phyloP scores from a whole-genome alignment of 1,140 invertebrate species.

The Augochlora pura region DNA sequence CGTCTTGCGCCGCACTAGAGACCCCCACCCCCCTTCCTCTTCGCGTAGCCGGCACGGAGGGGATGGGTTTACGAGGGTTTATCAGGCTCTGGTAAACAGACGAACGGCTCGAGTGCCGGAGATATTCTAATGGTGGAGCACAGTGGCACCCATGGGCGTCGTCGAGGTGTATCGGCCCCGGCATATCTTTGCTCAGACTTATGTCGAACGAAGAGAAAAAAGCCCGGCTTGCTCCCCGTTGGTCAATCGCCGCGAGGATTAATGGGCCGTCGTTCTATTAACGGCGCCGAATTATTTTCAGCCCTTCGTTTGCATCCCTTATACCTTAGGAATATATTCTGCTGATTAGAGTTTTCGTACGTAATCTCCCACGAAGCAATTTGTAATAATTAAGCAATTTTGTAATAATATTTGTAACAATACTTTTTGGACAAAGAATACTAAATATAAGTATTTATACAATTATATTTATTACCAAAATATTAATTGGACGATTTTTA shows the following conservation, averaged over 20 bases:
- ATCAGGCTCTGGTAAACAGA: conserved; percentile 71
- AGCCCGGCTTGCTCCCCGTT: conserved; percentile 56
- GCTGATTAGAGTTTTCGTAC: neutral
- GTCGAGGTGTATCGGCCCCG: conserved; percentile 72
- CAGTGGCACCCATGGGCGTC: conserved; percentile 73
- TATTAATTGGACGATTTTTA: too few relatives aligned
- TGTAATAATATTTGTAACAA: too few relatives aligned
- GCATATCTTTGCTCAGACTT: conserved; percentile 64
- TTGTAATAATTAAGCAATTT: too few relatives aligned
- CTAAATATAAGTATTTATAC: too few relatives aligned
- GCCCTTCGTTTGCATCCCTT: too few relatives aligned
- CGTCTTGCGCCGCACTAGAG: conserved; percentile 1
- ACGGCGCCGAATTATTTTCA: too few relatives aligned
- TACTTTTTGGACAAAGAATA: too few relatives aligned
- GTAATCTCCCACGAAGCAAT: too few relatives aligned
- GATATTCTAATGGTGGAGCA: conserved; percentile 76
- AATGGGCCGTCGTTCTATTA: neutral
- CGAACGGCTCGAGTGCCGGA: conserved; percentile 71
- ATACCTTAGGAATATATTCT: neutral
- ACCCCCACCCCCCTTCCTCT: too few relatives aligned
- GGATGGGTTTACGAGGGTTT: conserved; percentile 30
- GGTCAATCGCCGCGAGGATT: conserved; percentile 53
- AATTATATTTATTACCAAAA: too few relatives aligned
- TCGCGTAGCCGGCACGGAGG: neutral
- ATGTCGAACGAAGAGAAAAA: conserved; percentile 59